These are phyloP conservation scores for Chironomus striatipennis DNA, from an alignment of 1,140 invertebrate genomes.

Conservation along the genomic window DNA sequence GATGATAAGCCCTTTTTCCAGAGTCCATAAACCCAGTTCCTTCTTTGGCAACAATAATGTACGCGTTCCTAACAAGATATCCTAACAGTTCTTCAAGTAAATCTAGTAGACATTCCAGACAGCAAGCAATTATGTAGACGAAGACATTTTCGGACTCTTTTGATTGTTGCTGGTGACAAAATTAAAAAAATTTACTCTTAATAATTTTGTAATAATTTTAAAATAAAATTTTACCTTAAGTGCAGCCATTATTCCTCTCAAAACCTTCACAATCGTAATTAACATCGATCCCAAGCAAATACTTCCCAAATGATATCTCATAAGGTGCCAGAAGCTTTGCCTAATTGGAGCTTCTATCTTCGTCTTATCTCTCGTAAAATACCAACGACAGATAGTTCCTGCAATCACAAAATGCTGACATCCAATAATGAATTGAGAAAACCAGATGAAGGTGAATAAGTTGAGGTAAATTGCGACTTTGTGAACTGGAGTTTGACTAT, in stretches of 20 bases:
- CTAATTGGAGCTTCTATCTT: slow-evolving; percentile 49
- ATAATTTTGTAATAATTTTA: too few relatives aligned
- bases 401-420: slow-evolving; percentile 71
- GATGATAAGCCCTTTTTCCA: slow-evolving; percentile 52
- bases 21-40: slow-evolving; percentile 58
- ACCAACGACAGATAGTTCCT: slow-evolving; percentile 64
- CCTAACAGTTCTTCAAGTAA: slow-evolving; percentile 65
- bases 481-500: neutral
- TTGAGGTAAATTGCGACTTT: slow-evolving; percentile 52
- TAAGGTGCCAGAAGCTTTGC: slow-evolving; percentile 47
- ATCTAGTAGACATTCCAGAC: slow-evolving; percentile 63
- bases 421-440: slow-evolving; percentile 62
- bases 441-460: slow-evolving; percentile 59
- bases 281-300: slow-evolving; percentile 67
- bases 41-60: slow-evolving; percentile 60
- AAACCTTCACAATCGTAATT: slow-evolving; percentile 59
- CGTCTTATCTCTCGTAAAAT: slow-evolving; percentile 63
- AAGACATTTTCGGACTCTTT: slow-evolving; percentile 38
- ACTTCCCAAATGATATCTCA: slow-evolving; percentile 66
- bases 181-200: too few relatives aligned
- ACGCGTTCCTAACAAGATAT: slow-evolving; percentile 67
- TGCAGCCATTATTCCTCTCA: slow-evolving; percentile 47
- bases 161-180: slow-evolving; percentile 39
- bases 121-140: slow-evolving; percentile 40
- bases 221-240: too few relatives aligned